Evolutionary conservation across 92 coral and sea anemone species (phyloP).

Genomic region (Hydrozoanthus gracilis): DNA sequence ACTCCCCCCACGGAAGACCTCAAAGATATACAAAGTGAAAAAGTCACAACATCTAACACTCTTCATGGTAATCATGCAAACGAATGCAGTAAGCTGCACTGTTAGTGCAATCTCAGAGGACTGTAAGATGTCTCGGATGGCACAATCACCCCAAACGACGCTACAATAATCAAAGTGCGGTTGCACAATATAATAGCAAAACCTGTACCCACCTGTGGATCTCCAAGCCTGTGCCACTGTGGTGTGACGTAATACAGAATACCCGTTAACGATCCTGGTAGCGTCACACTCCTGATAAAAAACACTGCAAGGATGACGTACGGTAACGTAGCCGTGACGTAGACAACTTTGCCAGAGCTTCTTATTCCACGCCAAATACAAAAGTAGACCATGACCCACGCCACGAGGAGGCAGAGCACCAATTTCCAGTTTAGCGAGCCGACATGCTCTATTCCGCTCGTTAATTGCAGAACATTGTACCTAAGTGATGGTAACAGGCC

Average conservation of each 20-base stretch:
- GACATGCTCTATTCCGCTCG: slow-evolving; percentile 51
- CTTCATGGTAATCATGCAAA: too few species aligned
- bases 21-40: too few species aligned
- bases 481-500: slow-evolving; percentile 4
- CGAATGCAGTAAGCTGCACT: too few species aligned
- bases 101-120: too few species aligned
- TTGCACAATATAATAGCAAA: too few species aligned
- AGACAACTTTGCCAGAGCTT: slow-evolving; percentile 64
- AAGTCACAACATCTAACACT: too few species aligned
- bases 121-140: too few species aligned
- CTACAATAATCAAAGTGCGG: too few species aligned
- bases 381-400: slow-evolving; percentile 65
- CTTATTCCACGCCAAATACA: slow-evolving; percentile 65
- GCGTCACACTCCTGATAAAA: slow-evolving; percentile 60
- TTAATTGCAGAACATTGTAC: slow-evolving; percentile 40
- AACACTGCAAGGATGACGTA: slow-evolving; percentile 58
- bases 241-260: slow-evolving; percentile 57
- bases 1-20: too few species aligned
- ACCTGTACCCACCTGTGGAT: slow-evolving; percentile 45
- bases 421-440: slow-evolving; percentile 54
- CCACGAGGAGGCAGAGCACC: slow-evolving; percentile 53
- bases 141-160: too few species aligned
- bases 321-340: slow-evolving; percentile 58
- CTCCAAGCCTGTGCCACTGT: slow-evolving; percentile 53
- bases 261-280: slow-evolving; percentile 58